phyloP scores from a whole-genome alignment of 2,113 vertebrate genomes.

The Sula dactylatra region DNA sequence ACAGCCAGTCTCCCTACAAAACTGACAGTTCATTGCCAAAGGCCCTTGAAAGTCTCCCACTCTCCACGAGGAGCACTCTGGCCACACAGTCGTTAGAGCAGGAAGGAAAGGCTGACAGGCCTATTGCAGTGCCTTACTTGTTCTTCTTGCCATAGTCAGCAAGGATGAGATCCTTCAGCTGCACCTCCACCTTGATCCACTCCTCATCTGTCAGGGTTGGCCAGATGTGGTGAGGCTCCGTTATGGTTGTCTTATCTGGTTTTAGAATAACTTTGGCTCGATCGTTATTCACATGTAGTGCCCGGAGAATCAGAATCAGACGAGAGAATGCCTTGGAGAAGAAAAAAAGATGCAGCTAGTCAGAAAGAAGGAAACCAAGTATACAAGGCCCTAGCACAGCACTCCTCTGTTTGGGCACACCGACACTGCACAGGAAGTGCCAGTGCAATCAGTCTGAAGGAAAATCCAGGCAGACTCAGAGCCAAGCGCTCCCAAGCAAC shows the following conservation, averaged over 20 bases:
- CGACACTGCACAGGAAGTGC: fast-evolving
- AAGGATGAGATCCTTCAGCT: constrained; percentile 96
- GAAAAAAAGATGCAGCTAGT: not conserved
- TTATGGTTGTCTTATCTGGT: constrained; percentile 97
- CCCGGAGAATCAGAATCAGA: constrained; percentile 95
- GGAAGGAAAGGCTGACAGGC: not conserved
- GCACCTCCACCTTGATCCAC: constrained; percentile 99
- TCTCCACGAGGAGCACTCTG: not conserved
- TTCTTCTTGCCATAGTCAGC: constrained; percentile 99
- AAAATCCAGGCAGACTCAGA: not conserved
- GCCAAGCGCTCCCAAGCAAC: not conserved
- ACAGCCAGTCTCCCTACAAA: not conserved
- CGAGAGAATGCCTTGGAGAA: constrained; percentile 92
- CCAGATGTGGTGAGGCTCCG: constrained; percentile 98
- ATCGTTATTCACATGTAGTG: constrained; percentile 95
- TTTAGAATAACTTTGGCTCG: constrained; percentile 98
- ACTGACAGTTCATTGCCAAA: not conserved
- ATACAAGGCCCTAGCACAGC: not conserved
- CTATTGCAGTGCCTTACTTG: constrained; percentile 81
- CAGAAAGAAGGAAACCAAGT: not conserved
- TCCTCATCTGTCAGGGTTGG: constrained; percentile 97
- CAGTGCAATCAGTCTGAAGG: not conserved
- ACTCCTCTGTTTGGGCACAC: not conserved
- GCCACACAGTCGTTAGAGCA: not conserved
- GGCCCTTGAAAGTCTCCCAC: not conserved